A percentile compares a stretch with the other conserved stretches of the same genome.
These are phyloP conservation scores for Drosophila melanosoma DNA, from an alignment of 2,888 invertebrate species.

Conservation along the genomic window DNA sequence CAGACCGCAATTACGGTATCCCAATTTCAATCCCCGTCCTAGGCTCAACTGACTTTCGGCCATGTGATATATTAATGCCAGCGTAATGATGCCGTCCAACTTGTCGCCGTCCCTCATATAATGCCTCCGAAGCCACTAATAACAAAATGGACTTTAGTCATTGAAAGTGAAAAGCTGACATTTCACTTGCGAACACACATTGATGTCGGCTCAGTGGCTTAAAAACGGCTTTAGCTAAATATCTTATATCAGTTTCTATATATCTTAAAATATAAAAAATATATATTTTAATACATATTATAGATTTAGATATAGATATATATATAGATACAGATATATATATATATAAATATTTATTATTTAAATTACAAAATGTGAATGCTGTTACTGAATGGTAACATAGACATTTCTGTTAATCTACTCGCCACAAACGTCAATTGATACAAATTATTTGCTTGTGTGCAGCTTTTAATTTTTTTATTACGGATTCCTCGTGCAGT, in stretches of 20 bases:
- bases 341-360: too few species aligned
- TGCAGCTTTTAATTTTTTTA: too few species aligned
- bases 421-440: too few species aligned
- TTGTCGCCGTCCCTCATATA: slow-evolving; percentile 70
- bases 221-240: slow-evolving; percentile 9
- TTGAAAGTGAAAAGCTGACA: slow-evolving; percentile 6
- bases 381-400: too few species aligned
- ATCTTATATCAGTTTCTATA: not conserved
- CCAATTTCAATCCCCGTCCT: slow-evolving; percentile 16
- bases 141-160: slow-evolving; percentile 36
- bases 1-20: slow-evolving; percentile 67
- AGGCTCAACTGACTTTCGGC: slow-evolving; percentile 61
- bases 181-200: not conserved
- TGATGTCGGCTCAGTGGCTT: slow-evolving; percentile 6
- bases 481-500: too few species aligned
- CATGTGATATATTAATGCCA: slow-evolving; percentile 78
- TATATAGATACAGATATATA: too few species aligned
- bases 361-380: too few species aligned
- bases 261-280: not conserved
- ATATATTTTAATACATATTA: not conserved
- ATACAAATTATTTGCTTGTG: too few species aligned
- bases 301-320: not conserved
- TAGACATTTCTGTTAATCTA: too few species aligned
- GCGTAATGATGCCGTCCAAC: slow-evolving; percentile 62
- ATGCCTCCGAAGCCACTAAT: slow-evolving; percentile 38